Conservation (phyloP, 1,140 invertebrate genomes). For the Drosophila melanogaster region DNA sequence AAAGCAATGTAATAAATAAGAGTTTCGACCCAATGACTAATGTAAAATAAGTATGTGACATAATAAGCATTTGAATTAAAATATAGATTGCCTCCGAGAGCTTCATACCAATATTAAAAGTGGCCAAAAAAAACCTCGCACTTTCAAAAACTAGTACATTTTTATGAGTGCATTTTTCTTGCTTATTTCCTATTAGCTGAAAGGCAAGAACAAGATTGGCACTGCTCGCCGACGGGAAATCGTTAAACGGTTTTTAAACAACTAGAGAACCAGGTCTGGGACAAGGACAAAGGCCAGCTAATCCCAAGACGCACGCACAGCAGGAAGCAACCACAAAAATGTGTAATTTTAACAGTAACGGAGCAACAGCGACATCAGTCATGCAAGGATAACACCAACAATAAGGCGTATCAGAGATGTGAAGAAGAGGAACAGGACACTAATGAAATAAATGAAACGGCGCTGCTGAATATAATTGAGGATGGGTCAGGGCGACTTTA, state of each 20-base stretch:
- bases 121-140: neutral
- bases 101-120: no score
- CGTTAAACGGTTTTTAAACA: constrained; percentile 82
- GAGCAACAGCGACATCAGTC: constrained; percentile 55
- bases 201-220: constrained; percentile 30
- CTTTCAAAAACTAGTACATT: neutral
- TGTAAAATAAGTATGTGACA: no score
- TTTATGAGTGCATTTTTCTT: constrained; percentile 21
- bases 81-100: no score
- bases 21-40: no score
- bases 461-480: neutral
- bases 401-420: constrained; percentile 57
- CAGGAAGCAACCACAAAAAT: constrained; percentile 81
- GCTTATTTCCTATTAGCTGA: constrained; percentile 44
- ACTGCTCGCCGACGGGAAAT: constrained; percentile 68
- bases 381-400: constrained; percentile 62
- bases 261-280: constrained; percentile 29
- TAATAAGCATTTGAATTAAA: no score
- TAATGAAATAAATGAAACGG: constrained; percentile 67
- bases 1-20: no score
- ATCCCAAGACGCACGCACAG: constrained; percentile 75
- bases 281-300: constrained; percentile 48
- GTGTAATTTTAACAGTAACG: constrained; percentile 74
- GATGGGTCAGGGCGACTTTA: constrained; percentile 32
- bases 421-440: constrained; percentile 34